Base-by-base conservation (phyloP, 2,797 vertebrate genomes). In the Anisognathus igniventris region DNA sequence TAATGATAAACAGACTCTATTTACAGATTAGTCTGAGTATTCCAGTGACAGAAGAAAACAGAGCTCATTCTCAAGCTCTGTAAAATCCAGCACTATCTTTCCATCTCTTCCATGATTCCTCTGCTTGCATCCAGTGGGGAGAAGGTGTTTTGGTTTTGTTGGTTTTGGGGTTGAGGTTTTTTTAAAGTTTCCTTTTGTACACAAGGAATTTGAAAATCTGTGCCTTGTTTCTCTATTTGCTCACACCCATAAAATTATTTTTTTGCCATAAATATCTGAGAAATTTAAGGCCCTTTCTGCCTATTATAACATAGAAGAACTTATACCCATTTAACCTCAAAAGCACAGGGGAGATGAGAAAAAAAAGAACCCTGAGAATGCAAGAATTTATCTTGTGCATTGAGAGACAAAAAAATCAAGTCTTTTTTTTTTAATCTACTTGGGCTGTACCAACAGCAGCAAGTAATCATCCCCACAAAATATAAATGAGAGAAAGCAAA, bases 1-100 rank as follows among this genome's bases (percentile, higher is more conserved):
- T 97, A 97, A 96, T 90, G 92, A 80, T 79, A 97, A 98, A 96
- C 96, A 97, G 96, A 92, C 15, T 0, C 14, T 86, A 91, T 57
- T 93, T 94, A 86, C 78, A 84, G 47, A 94, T 93, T 71, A 90
- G 84, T 68, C 73, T 79, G 60, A 70, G 66, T 44, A 64, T 64
- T 56, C 75, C 61, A 92, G 17, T 42, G 76, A 84, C 70, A 93
- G 39, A 86, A 70, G 33, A 57, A 86, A 80, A 71, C 21, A 88
- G 9, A 79, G 13, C 2, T 7, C 44, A 23, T 76, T 31, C 40
- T 31, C 84, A 95, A 61, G 28, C 8, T 82, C 24, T 23, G 19
- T 64, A 64, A 91, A 85, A 77, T 20, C 18, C 45, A 4, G 20
- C 47, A 56, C 10, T 67, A 42, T 18, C 40, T 70, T 81, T 23